These are phyloP conservation scores for Porites rus DNA, from an alignment of 92 coral and sea anemone species.

Conservation along the genomic window DNA sequence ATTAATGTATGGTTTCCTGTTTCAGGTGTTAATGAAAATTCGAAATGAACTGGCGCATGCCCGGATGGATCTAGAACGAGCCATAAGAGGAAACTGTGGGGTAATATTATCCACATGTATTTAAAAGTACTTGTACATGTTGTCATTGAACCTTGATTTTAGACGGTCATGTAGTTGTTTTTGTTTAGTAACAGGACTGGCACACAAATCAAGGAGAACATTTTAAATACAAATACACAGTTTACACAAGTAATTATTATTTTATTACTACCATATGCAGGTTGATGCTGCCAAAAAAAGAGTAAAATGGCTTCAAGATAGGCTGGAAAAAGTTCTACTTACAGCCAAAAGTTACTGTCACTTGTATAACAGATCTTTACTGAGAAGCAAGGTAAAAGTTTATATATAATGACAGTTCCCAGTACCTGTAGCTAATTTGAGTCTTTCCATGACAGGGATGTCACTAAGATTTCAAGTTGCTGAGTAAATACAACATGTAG, in stretches of 20 bases:
- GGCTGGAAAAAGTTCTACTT: slow-evolving; percentile 86
- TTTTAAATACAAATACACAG: too few relatives aligned
- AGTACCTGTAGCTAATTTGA: neutral
- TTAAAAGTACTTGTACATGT: too few relatives aligned
- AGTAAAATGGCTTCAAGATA: slow-evolving; percentile 95
- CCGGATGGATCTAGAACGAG: slow-evolving; percentile 91
- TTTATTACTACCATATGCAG: slow-evolving; percentile 34
- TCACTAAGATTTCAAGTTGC: too few relatives aligned
- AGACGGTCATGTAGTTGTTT: too few relatives aligned
- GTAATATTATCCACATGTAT: slow-evolving; percentile 44
- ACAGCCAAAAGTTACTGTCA: slow-evolving; percentile 66
- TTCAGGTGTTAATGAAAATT: slow-evolving; percentile 91
- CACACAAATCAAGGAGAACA: too few relatives aligned
- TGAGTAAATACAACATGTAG: too few relatives aligned
- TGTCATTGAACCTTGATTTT: too few relatives aligned
- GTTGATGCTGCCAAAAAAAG: slow-evolving; percentile 87
- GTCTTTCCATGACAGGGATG: neutral
- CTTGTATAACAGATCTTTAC: neutral
- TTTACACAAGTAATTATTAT: neutral
- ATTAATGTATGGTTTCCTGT: neutral
- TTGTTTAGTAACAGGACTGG: neutral
- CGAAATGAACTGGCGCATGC: slow-evolving; percentile 98
- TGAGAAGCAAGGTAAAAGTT: slow-evolving; percentile 13
- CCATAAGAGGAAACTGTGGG: slow-evolving; percentile 81
- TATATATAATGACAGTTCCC: neutral